Base-by-base conservation (phyloP, 2,888 invertebrate species). In the Cryptophagus acutangulus region DNA sequence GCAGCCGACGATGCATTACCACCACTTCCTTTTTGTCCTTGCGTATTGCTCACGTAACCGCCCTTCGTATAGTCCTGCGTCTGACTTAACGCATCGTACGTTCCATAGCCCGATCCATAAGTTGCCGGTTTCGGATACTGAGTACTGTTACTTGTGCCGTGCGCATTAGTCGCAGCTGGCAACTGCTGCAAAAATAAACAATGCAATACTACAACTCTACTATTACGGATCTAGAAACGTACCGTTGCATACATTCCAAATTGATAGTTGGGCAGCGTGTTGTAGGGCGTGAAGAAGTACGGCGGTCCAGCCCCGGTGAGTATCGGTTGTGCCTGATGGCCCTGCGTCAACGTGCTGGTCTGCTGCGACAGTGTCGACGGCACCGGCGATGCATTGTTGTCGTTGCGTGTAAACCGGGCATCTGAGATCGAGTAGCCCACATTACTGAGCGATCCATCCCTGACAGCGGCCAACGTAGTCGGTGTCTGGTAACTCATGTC, bases 381-480 rank as follows among this genome's bases (percentile, higher is more conserved):
- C 54, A 86, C 85, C 33, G 87, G 86, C 51, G 86, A 85, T 57
- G 86, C 82, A 66, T 85, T 86, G 71, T 84, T 85, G 69, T 86
- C 86, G 54, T 83, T 78, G 62, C 82, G 75, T 46, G 82, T 71
- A 66, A 80, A 84, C 60, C 83, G 73, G 45, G 77, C 81, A 67
- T 84, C 83, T 59, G 78, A 78, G 73, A 82, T 78, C 56, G 81
- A 79, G 70, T 82, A 83, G 41, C 81, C 79, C 52, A 81, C 81
- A 52, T 77, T 78, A 38, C 79, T 78, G 49, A 82, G 70, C 49
- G 79, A 78, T 48, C 74, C 77, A 60, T 81, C 82, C 48, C 81
- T 70, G 41, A 81, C 82, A 42, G 82, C 78, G 34, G 81, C 79
- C 58, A 83, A 71, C 58, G 81, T 82, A 48, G 82, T 82, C 47